These are phyloP conservation scores for Chloropsis hardwickii DNA, from an alignment of 2,113 vertebrate species.

Conservation along the genomic window DNA sequence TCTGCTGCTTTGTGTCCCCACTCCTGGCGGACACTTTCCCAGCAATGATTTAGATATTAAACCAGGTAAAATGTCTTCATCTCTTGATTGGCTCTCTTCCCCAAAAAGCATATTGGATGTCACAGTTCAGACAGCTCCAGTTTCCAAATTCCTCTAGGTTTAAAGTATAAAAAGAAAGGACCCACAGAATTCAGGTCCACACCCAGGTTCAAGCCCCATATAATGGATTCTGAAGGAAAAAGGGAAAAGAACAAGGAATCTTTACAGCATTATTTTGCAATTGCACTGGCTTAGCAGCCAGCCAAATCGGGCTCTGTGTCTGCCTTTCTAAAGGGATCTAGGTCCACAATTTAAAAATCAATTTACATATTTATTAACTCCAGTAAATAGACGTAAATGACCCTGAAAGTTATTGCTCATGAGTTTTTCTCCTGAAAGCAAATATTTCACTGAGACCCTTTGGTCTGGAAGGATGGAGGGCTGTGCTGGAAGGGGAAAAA, in stretches of 20 bases:
- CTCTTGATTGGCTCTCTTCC: neutral
- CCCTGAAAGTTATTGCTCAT: neutral
- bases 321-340: neutral
- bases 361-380: slow-evolving; percentile 16
- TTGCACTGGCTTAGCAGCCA: neutral
- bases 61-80: neutral
- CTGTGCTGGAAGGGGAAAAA: neutral
- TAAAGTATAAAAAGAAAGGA: neutral
- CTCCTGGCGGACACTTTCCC: neutral
- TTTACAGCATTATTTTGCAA: neutral
- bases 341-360: neutral
- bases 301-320: neutral
- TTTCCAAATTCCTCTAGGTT: neutral
- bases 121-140: neutral
- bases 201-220: neutral
- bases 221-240: neutral
- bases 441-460: slow-evolving; percentile 19
- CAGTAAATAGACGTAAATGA: neutral
- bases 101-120: neutral
- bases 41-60: neutral
- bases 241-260: neutral
- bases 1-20: neutral
- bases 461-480: slow-evolving; percentile 20
- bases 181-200: neutral
- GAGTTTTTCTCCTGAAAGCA: neutral